These are phyloP conservation scores for Parasteatoda lunata DNA, from an alignment of 2,888 invertebrate genomes.

Conservation along the genomic window DNA sequence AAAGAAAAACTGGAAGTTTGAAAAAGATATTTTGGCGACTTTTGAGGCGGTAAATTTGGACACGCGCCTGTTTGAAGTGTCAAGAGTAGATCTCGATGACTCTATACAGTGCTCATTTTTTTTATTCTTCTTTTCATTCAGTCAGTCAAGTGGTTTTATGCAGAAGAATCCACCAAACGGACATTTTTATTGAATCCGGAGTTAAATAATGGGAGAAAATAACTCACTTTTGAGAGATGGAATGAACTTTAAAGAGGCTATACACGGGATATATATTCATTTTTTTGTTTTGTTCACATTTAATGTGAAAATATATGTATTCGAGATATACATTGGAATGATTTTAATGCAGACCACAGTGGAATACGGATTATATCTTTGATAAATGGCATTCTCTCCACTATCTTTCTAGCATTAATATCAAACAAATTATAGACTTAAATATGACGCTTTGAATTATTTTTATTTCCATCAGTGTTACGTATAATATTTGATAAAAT, in stretches of 20 bases:
- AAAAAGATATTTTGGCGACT: slow-evolving; percentile 35
- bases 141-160: slow-evolving; percentile 30
- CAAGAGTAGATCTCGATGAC: slow-evolving; percentile 30
- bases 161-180: neutral
- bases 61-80: slow-evolving; percentile 41
- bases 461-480: too few relatives aligned
- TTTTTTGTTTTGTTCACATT: neutral
- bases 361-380: neutral
- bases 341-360: neutral
- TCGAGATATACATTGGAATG: neutral
- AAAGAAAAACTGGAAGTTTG: slow-evolving; percentile 41
- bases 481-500: too few relatives aligned
- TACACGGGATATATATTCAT: neutral
- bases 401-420: too few relatives aligned
- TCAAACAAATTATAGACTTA: too few relatives aligned
- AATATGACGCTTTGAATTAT: too few relatives aligned
- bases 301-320: neutral
- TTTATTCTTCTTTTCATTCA: slow-evolving; percentile 7
- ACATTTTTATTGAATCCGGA: slow-evolving; percentile 52
- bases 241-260: neutral
- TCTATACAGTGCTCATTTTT: slow-evolving; percentile 27
- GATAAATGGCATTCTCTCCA: too few relatives aligned
- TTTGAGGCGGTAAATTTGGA: slow-evolving; percentile 56
- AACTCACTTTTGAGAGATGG: slow-evolving; percentile 36
- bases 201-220: slow-evolving; percentile 50